Conservation (phyloP, 2,113 vertebrate genomes). For the Acrocephalus arundinaceus region DNA sequence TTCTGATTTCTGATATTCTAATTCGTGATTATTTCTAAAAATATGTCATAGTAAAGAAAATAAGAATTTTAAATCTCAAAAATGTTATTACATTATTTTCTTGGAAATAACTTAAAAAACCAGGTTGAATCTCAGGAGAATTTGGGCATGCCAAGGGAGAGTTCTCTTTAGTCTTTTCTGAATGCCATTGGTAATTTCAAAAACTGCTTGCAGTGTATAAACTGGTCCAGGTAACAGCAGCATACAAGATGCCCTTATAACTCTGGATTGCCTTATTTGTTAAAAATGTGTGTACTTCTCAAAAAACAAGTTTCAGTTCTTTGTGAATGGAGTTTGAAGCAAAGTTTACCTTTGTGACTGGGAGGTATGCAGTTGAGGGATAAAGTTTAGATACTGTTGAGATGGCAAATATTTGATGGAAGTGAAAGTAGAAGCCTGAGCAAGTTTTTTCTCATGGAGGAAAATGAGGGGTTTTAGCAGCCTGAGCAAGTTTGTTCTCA, state of each 20-base stretch:
- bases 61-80: neutral
- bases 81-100: neutral
- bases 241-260: neutral
- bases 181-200: neutral
- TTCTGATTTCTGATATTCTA: too few relatives aligned
- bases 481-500: neutral
- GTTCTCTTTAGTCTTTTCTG: neutral
- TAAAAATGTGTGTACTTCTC: neutral
- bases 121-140: neutral
- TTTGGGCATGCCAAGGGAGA: rapidly evolving
- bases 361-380: neutral
- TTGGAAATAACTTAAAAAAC: neutral
- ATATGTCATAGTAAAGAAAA: neutral
- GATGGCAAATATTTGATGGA: neutral
- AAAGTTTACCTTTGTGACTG: neutral
- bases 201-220: neutral
- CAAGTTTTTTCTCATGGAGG: neutral
- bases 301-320: neutral
- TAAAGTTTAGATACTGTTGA: neutral
- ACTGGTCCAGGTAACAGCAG: neutral
- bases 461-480: neutral
- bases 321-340: neutral
- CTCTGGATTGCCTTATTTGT: neutral
- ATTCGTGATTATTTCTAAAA: neutral
- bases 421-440: neutral